Conservation (phyloP, 2,113 vertebrate genomes). For the Verasper variegatus region DNA sequence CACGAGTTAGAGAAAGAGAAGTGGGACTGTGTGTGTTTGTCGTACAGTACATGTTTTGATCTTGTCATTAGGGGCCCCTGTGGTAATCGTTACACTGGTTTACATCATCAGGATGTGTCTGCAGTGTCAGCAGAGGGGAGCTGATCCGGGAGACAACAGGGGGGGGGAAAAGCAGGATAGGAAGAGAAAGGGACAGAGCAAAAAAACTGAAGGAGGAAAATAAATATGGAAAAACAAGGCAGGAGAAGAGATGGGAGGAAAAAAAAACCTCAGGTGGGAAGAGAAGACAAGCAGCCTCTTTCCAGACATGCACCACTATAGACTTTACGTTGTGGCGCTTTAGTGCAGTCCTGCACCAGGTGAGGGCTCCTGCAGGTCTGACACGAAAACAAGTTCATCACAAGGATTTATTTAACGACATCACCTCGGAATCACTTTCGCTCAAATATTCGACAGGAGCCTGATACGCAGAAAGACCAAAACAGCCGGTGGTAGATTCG, state of each 20-base stretch:
- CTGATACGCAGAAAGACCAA: no score
- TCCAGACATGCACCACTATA: no score
- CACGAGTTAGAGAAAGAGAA: slow-evolving; percentile 8
- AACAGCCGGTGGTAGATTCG: no score
- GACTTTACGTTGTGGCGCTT: no score
- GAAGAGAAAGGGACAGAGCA: slow-evolving; percentile 11
- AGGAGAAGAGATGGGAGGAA: neutral
- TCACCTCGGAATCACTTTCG: no score
- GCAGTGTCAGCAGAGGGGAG: slow-evolving; percentile 59
- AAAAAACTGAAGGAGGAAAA: slow-evolving; percentile 1
- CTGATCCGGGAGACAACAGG: slow-evolving; percentile 25
- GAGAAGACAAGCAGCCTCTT: no score
- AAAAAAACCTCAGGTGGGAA: no score
- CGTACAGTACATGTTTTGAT: slow-evolving; percentile 45
- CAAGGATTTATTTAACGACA: no score
- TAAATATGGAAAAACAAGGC: neutral
- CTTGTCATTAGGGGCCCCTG: slow-evolving; percentile 43
- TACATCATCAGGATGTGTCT: slow-evolving; percentile 68
- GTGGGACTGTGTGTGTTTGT: slow-evolving; percentile 7
- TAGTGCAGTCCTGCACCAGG: no score
- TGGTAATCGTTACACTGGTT: slow-evolving; percentile 69
- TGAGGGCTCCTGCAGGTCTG: no score
- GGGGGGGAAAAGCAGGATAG: neutral
- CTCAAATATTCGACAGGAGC: no score
- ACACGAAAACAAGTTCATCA: no score